These are phyloP conservation scores for Eupithecia inturbata DNA, from an alignment of 2,888 invertebrate species.

Conservation along the genomic window DNA sequence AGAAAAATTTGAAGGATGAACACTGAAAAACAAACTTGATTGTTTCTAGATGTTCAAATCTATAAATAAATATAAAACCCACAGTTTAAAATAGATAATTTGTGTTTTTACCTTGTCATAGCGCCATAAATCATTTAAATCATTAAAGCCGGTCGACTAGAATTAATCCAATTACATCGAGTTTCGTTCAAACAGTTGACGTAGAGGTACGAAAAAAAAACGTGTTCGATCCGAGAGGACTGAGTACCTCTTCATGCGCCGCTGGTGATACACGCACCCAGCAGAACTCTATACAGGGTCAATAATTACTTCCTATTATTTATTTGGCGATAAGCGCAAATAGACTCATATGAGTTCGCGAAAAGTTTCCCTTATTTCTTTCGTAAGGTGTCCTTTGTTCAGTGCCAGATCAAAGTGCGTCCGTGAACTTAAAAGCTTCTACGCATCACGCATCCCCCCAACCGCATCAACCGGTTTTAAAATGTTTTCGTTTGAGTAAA, in stretches of 20 bases:
- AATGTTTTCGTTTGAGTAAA: slow-evolving; percentile 17
- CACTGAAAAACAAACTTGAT: no score
- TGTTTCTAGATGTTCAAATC: not conserved
- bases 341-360: not conserved
- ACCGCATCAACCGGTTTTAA: slow-evolving; percentile 21
- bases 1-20: no score
- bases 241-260: slow-evolving; percentile 54
- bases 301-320: slow-evolving; percentile 37
- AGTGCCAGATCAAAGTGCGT: not conserved
- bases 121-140: not conserved
- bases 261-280: slow-evolving; percentile 52
- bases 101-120: not conserved
- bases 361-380: not conserved
- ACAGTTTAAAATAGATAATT: not conserved
- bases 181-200: slow-evolving; percentile 26
- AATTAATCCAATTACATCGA: slow-evolving; percentile 2
- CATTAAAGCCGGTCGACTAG: not conserved
- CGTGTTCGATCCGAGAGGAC: slow-evolving; percentile 44
- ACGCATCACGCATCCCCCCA: slow-evolving; percentile 20
- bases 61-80: not conserved
- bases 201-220: slow-evolving; percentile 35
- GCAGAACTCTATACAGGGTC: slow-evolving; percentile 40
- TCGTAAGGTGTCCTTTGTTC: not conserved
- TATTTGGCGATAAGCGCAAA: slow-evolving; percentile 1
- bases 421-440: slow-evolving; percentile 22